These are phyloP conservation scores for Lucilia cuprina DNA, from an alignment of 1,140 invertebrate species.

Conservation along the genomic window DNA sequence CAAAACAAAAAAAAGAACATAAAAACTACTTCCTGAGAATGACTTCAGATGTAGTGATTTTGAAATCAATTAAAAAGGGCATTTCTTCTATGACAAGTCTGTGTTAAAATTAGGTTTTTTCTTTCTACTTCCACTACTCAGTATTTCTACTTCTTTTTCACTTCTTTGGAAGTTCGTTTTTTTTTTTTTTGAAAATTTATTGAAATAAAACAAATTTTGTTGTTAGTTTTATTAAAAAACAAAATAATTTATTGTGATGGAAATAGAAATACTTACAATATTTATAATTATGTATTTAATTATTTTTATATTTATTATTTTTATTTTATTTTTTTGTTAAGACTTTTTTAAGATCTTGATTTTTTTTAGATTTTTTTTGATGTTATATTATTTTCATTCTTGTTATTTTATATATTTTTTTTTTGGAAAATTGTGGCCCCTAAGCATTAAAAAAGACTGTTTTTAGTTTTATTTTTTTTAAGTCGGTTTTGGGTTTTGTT, in stretches of 20 bases:
- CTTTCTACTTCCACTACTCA: no score
- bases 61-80: no score
- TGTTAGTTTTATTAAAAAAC: conserved; percentile 55
- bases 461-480: conserved; percentile 25
- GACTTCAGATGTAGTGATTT: no score
- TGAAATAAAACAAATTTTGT: conserved; percentile 28
- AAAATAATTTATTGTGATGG: conserved; percentile 60
- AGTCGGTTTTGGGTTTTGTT: not conserved
- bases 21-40: no score
- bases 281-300: conserved; percentile 36
- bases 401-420: conserved; percentile 40
- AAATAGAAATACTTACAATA: conserved; percentile 62
- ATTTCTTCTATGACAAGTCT: no score
- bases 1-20: no score
- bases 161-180: no score
- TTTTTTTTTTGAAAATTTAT: no score
- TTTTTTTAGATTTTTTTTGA: conserved; percentile 40
- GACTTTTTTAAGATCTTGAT: conserved; percentile 10
- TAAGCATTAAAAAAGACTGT: conserved; percentile 39
- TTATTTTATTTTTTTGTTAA: conserved; percentile 41
- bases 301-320: conserved; percentile 45
- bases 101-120: no score
- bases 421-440: conserved; percentile 36
- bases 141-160: no score
- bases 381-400: conserved; percentile 37